These are phyloP conservation scores for Columba janthina DNA, from an alignment of 2,113 vertebrate species.

Conservation along the genomic window DNA sequence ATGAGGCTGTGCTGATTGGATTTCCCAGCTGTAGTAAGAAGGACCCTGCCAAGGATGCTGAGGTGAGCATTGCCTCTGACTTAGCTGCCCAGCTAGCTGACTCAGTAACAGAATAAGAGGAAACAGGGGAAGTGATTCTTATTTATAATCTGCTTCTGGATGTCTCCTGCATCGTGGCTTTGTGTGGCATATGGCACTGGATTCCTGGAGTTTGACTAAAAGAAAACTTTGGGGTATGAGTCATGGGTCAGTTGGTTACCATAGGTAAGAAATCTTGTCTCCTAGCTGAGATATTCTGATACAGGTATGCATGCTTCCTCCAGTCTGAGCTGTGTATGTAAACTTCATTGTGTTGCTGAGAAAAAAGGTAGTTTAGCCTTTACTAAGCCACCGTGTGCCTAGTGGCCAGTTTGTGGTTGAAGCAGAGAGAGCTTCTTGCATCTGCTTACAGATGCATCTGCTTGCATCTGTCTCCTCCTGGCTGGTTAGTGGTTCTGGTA, in stretches of 20 bases:
- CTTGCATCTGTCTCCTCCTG: background rate
- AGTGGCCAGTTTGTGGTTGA: background rate
- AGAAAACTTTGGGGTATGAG: background rate
- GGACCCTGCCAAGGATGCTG: background rate
- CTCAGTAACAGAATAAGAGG: background rate
- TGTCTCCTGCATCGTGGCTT: background rate
- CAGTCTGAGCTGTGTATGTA: background rate
- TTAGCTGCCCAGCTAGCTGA: background rate
- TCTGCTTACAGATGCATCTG: background rate
- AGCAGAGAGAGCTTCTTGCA: background rate
- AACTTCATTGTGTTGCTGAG: background rate
- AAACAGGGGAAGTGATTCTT: background rate
- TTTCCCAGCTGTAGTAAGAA: background rate
- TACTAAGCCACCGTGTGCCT: background rate
- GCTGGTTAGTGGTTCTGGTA: background rate
- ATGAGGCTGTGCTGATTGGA: background rate
- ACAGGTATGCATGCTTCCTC: background rate
- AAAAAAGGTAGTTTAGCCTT: background rate
- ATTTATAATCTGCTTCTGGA: background rate
- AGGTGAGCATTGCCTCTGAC: background rate
- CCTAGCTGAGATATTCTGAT: background rate
- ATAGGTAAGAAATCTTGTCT: background rate
- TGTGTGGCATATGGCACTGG: background rate
- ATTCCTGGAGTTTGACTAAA: background rate
- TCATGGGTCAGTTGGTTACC: background rate